phyloP scores from a whole-genome alignment of 2,888 invertebrate species.

The Pardosa pseudoannulata region DNA sequence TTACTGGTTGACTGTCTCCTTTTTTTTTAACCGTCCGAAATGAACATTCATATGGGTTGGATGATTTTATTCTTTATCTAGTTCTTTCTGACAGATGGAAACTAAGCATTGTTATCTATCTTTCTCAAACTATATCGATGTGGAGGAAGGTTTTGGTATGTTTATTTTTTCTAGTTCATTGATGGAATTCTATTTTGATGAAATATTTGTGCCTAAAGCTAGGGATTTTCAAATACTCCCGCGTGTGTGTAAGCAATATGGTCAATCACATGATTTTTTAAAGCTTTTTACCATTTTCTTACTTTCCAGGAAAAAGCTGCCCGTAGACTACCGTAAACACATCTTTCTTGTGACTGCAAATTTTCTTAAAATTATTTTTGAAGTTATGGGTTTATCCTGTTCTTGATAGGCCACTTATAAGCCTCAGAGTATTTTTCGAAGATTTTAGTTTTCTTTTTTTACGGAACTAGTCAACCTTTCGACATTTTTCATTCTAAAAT shows the following conservation, averaged over 20 bases:
- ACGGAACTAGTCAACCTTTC: too few species aligned
- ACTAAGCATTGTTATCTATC: slow-evolving; percentile 49
- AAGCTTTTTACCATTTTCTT: too few species aligned
- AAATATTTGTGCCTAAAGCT: background rate
- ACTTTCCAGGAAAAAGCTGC: too few species aligned
- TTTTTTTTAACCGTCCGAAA: background rate
- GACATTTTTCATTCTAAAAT: too few species aligned
- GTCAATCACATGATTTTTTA: too few species aligned
- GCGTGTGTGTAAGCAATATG: too few species aligned
- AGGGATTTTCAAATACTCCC: background rate
- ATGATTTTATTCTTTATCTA: background rate
- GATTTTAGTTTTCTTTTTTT: too few species aligned
- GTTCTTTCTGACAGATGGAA: slow-evolving; percentile 13
- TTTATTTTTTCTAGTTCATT: slow-evolving; percentile 12
- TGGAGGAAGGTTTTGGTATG: too few species aligned
- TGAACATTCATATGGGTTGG: background rate
- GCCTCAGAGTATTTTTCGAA: too few species aligned
- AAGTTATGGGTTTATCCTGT: background rate
- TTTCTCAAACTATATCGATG: too few species aligned
- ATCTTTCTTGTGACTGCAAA: background rate
- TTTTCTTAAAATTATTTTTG: background rate
- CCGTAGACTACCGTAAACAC: background rate
- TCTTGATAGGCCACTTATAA: too few species aligned
- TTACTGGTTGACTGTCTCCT: background rate
- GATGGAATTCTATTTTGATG: slow-evolving; percentile 15